Percentiles rank a stretch among this genome's conserved stretches.
Evolutionary conservation across 2,797 vertebrate genomes (phyloP).

Genomic region (Crocidura indochinensis): DNA sequence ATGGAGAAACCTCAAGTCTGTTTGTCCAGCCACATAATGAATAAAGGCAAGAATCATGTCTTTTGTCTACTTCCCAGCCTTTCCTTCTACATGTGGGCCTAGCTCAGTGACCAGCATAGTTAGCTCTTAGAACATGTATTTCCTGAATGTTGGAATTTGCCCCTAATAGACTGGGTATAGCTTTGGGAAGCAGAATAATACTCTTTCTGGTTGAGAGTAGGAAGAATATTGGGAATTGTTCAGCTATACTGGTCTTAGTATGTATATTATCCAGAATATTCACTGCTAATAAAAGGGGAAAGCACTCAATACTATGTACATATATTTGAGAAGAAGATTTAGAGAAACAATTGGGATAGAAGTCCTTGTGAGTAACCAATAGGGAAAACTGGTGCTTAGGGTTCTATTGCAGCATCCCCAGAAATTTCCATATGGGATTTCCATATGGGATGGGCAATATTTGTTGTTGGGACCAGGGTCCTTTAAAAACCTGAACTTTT

Average conservation of each 20-base stretch:
- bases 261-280: not conserved
- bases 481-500: not conserved
- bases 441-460: not conserved
- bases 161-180: not conserved
- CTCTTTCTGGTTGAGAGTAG: not conserved
- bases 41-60: no score
- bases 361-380: not conserved
- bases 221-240: not conserved
- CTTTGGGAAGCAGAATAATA: not conserved
- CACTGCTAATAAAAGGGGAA: not conserved
- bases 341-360: not conserved
- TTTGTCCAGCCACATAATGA: no score
- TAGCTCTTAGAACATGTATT: not conserved
- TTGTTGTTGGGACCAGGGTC: not conserved
- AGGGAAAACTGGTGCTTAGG: no score
- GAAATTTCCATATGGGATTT: no score
- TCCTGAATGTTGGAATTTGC: not conserved
- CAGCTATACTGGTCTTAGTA: no score
- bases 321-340: not conserved
- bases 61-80: not conserved
- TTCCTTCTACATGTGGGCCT: not conserved
- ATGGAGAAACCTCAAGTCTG: no score
- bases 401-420: not conserved
- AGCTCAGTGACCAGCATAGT: not conserved
- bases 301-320: not conserved